Conservation (phyloP, 30 jellyfish, hydroid and myxozoan genomes). For the Pseudorhiza aurosa region DNA sequence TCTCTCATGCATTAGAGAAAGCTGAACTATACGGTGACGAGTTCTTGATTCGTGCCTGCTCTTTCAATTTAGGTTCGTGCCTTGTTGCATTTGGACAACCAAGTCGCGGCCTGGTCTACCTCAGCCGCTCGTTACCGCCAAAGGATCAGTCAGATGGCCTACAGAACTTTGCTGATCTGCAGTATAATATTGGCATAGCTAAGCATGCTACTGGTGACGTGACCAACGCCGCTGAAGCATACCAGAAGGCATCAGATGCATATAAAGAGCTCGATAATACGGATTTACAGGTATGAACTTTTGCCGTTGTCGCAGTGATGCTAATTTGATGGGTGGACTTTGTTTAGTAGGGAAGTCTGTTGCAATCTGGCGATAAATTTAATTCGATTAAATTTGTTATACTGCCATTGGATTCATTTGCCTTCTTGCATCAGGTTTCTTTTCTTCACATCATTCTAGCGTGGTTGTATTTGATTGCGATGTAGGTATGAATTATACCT, state of each 20-base stretch:
- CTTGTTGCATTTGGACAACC: conserved; percentile 86
- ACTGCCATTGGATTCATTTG: too few relatives aligned
- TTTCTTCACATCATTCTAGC: too few relatives aligned
- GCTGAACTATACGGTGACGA: conserved; percentile 71
- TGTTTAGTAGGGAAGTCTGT: too few relatives aligned
- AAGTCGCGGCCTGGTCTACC: conserved; percentile 64
- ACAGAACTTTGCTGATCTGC: conserved; percentile 84
- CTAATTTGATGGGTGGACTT: too few relatives aligned
- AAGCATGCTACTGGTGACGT: conserved; percentile 71
- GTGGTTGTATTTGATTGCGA: too few relatives aligned
- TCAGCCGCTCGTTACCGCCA: conserved; percentile 67
- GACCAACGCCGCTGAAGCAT: conserved; percentile 78
- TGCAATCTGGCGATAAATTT: too few relatives aligned
- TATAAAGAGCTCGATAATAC: conserved; percentile 47
- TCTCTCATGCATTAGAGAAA: conserved; percentile 60
- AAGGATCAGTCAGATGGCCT: conserved; percentile 63
- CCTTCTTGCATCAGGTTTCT: too few relatives aligned
- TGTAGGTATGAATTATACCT: too few relatives aligned
- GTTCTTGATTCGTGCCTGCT: conserved; percentile 72
- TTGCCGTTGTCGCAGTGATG: too few relatives aligned
- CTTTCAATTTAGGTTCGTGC: conserved; percentile 93
- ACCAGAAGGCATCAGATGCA: conserved; percentile 64
- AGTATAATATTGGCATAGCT: conserved; percentile 91
- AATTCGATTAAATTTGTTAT: too few relatives aligned
- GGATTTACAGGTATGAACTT: conserved; percentile 40